phyloP scores from a whole-genome alignment of 2,797 vertebrate species.

The Phrynocephalus forsythii region DNA sequence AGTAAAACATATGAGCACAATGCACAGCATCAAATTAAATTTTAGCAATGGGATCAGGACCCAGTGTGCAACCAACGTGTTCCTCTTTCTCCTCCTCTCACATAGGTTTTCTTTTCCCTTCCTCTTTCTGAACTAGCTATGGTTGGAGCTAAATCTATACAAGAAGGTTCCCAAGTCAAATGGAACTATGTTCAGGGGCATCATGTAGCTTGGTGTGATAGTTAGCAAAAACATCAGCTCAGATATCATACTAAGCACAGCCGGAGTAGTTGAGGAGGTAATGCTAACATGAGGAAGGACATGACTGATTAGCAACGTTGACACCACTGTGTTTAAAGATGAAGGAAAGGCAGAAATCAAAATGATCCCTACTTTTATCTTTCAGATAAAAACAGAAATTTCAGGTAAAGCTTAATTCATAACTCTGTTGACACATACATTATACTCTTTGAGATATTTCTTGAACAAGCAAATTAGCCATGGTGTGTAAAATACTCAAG shows the following conservation, averaged over 20 bases:
- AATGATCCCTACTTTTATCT: too few relatives aligned
- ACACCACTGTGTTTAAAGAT: background rate
- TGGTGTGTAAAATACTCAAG: too few relatives aligned
- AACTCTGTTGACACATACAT: too few relatives aligned
- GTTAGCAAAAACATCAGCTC: background rate
- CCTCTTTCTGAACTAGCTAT: background rate
- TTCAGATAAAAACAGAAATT: too few relatives aligned
- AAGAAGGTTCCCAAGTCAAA: background rate
- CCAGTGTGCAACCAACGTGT: background rate
- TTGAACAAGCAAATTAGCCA: too few relatives aligned
- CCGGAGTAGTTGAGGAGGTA: too few relatives aligned
- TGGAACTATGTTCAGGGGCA: background rate
- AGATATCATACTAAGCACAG: background rate
- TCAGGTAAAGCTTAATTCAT: too few relatives aligned
- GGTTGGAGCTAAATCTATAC: background rate
- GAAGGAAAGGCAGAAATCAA: too few relatives aligned
- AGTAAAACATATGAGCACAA: background rate
- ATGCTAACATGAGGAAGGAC: background rate
- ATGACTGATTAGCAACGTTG: background rate
- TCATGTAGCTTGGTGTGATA: background rate
- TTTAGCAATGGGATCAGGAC: background rate
- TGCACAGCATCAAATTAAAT: background rate
- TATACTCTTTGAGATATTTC: too few relatives aligned
- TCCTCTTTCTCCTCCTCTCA: background rate
- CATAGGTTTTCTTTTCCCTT: background rate